Percentiles rank a stretch among this genome's conserved stretches.
Evolutionary conservation across 2,888 invertebrate species (phyloP).

Genomic region (Stenotaenia linearis): DNA sequence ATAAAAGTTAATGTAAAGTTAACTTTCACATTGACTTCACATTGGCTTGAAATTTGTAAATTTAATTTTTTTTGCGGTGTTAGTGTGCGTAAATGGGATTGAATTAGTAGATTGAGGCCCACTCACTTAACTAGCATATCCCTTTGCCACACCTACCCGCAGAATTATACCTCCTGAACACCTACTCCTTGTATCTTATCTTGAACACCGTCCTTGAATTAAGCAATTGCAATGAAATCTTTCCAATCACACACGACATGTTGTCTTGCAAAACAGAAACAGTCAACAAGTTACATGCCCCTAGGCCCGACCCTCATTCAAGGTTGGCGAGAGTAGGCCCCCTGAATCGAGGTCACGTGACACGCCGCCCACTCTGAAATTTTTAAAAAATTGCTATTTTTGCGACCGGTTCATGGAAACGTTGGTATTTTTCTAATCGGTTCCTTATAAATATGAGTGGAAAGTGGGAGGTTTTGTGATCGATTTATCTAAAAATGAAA

Average conservation of each 20-base stretch:
- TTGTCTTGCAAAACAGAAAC: background rate
- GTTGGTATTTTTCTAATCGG: no score
- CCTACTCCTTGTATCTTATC: background rate
- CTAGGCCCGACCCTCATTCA: background rate
- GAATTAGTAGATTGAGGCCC: background rate
- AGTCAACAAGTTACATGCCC: background rate
- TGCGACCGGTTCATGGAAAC: no score
- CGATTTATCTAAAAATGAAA: no score
- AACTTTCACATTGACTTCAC: no score
- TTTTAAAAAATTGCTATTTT: no score
- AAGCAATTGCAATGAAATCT: background rate
- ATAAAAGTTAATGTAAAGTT: no score
- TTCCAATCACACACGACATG: background rate
- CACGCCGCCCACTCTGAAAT: slow-evolving; percentile 12
- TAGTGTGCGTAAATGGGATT: no score
- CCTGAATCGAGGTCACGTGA: background rate
- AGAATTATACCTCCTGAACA: background rate
- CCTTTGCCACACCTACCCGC: background rate
- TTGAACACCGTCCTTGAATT: background rate
- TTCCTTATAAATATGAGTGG: no score
- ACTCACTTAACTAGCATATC: background rate
- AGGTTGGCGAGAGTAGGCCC: background rate
- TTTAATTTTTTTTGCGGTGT: no score
- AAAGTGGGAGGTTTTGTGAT: no score
- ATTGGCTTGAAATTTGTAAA: no score